Conservation (phyloP, 2,113 vertebrate genomes). For the Tonatia bakeri region DNA sequence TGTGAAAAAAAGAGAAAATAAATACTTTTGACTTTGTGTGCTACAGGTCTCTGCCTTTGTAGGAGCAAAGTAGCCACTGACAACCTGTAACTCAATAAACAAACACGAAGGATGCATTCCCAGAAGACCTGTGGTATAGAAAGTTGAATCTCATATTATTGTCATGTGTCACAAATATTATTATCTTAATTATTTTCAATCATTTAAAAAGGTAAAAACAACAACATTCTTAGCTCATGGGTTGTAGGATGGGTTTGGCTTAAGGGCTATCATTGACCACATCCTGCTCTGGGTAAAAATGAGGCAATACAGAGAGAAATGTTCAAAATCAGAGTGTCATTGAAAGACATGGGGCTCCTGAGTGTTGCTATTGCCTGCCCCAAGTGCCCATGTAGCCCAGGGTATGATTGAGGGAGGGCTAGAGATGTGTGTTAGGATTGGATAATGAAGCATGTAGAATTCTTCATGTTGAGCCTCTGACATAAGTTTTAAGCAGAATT, state of each 20-base stretch:
- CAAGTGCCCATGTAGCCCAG: not conserved
- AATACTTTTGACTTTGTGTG: not conserved
- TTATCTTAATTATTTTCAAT: not conserved
- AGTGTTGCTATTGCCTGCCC: not conserved
- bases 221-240: not conserved
- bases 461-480: not conserved
- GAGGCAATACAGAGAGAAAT: not conserved
- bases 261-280: not conserved
- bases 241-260: not conserved
- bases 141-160: not conserved
- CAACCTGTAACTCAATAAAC: not conserved
- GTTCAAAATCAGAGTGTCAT: not conserved
- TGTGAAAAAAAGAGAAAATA: not conserved
- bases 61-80: not conserved
- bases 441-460: not conserved
- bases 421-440: accelerated
- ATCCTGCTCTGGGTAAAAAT: not conserved
- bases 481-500: not conserved
- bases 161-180: not conserved
- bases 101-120: not conserved
- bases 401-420: not conserved
- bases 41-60: no score
- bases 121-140: not conserved
- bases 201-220: not conserved
- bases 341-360: not conserved